Base-by-base conservation (phyloP, 92 coral and sea anemone species). In the Zoanthus gigantus region DNA sequence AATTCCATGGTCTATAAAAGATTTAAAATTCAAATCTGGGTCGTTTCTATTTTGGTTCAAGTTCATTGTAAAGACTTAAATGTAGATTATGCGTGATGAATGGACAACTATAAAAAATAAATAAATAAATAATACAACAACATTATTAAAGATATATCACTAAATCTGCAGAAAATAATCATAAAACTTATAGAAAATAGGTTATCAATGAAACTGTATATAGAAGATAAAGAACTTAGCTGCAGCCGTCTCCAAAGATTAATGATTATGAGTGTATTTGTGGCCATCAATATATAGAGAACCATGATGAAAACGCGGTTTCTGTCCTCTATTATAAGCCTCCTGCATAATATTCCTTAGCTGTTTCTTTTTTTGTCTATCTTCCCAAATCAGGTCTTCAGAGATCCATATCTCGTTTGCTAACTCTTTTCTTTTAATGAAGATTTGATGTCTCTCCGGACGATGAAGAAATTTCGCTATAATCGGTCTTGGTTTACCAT, bases 341-440 rank as follows among this genome's bases (percentile, higher is more conserved):
- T 76, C 45, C 9, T 46, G 52, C 81, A 76, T 76, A 5, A 76
- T 11, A 17, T 76, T 60, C 28, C 23, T 23, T 9, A 17, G 8
- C 57, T 50, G 65, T 42, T 52, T 50, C 66, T 89, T 89, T 32
- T 65, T 83, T 66, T 89, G 58, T n/a, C 79, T 30, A 47, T 89
- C 85, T 18, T 89, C 88, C 84, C 56, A 32, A 32, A 71, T 89
- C 48, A 89, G 17, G 66, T 89, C 88, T 53, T 75, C 85, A 1
- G 79, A 42, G 5, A 76, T 69, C 83, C 63, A 75, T 3, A 89
- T 72, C 23, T 67, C 79, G 13, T 76, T 47, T 10, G 42, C 5
- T 10, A 83, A 76, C 13, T 89, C 69, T 42, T 42, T 56, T 60
- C 74, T 58, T 45, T 76, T 75, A 53, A 44, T 50, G 63, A 89